A percentile compares a stretch with the other conserved stretches of the same genome.
Conservation (phyloP, 2,888 invertebrate genomes). For the Psylliodes chrysocephalus region DNA sequence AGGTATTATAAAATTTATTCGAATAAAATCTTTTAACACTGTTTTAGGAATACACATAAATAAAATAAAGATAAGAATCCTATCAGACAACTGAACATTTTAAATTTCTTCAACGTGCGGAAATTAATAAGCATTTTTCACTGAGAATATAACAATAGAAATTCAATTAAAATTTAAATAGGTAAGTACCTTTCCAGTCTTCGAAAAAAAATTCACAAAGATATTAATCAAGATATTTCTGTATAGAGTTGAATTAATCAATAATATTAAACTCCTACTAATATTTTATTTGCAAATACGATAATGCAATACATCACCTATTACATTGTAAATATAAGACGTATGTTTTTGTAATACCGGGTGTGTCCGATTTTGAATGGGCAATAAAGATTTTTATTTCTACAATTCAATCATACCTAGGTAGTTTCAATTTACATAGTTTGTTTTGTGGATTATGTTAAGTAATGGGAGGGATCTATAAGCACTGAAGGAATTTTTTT, state of each 20-base stretch:
- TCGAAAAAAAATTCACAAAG: neutral
- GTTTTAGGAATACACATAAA: too few relatives aligned
- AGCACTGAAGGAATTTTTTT: slow-evolving; percentile 1
- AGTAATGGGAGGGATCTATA: slow-evolving; percentile 7
- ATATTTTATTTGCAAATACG: slow-evolving; percentile 13
- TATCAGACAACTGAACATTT: too few relatives aligned
- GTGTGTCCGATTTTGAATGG: slow-evolving; percentile 14
- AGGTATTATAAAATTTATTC: too few relatives aligned
- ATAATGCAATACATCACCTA: slow-evolving; percentile 9
- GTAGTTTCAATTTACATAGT: slow-evolving; percentile 16
- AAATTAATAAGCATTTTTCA: too few relatives aligned
- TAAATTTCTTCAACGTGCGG: too few relatives aligned
- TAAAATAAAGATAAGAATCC: too few relatives aligned
- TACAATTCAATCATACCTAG: slow-evolving; percentile 17
- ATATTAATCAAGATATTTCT: slow-evolving; percentile 10
- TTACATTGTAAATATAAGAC: slow-evolving; percentile 7
- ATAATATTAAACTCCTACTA: slow-evolving; percentile 12
- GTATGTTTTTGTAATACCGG: slow-evolving; percentile 11
- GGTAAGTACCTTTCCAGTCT: neutral
- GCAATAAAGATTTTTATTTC: slow-evolving; percentile 11
- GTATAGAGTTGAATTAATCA: slow-evolving; percentile 7
- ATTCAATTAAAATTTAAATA: neutral
- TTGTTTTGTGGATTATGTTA: slow-evolving; percentile 6
- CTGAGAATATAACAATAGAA: neutral
- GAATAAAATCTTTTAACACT: too few relatives aligned